Conservation (phyloP, 2,113 vertebrate genomes). For the Excalfactoria chinensis region DNA sequence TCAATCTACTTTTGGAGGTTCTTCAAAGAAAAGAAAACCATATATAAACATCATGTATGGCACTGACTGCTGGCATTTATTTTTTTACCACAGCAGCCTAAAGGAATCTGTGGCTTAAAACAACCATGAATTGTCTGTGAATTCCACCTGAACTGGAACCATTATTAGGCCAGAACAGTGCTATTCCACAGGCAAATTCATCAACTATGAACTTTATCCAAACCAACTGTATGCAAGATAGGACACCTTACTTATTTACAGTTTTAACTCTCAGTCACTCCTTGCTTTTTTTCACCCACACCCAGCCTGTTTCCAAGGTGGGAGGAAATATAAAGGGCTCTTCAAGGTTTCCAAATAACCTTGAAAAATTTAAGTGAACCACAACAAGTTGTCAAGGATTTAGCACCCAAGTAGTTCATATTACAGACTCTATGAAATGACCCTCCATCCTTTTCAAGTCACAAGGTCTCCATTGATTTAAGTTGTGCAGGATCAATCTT, state of each 20-base stretch:
- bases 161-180: neutral
- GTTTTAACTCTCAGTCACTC: neutral
- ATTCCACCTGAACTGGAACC: neutral
- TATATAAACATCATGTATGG: neutral
- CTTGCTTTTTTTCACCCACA: neutral
- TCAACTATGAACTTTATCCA: neutral
- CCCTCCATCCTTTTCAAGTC: neutral
- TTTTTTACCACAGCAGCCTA: neutral
- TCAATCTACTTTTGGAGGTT: neutral
- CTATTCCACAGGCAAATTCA: neutral
- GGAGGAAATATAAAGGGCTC: neutral
- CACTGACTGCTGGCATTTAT: neutral
- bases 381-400: neutral
- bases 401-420: neutral
- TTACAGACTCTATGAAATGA: neutral
- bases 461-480: neutral
- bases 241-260: neutral
- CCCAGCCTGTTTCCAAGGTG: neutral
- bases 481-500: neutral
- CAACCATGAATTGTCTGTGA: neutral
- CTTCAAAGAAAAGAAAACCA: neutral
- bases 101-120: neutral
- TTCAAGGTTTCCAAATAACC: slow-evolving; percentile 6
- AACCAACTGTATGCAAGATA: neutral
- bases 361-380: slow-evolving; percentile 16